phyloP scores from a whole-genome alignment of 2,888 invertebrate genomes.

The Chalcosyrphus nemorum region DNA sequence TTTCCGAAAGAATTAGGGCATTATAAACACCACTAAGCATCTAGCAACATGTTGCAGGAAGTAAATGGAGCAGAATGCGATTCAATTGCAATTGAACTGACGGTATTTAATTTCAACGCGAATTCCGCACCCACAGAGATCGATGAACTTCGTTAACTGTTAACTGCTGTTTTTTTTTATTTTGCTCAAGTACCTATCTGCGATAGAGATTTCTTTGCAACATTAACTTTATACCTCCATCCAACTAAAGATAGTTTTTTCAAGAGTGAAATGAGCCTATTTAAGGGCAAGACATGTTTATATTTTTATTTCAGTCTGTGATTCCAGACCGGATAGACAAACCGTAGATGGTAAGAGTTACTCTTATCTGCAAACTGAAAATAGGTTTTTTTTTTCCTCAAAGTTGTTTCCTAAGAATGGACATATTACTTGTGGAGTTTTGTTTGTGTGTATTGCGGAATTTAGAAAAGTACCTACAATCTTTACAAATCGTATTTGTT shows the following conservation, averaged over 20 bases:
- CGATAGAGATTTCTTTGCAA: not conserved
- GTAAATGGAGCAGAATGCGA: constrained; percentile 17
- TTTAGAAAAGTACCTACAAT: not conserved
- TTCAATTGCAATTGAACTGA: not conserved
- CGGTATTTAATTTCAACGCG: constrained; percentile 1
- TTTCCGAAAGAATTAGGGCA: constrained; percentile 19
- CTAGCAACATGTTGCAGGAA: constrained; percentile 43
- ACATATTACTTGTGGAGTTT: constrained; percentile 16
- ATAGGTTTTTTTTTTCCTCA: not conserved
- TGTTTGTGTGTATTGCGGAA: not conserved
- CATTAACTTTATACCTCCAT: constrained; percentile 11
- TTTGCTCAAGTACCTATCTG: not conserved
- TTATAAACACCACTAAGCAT: not conserved
- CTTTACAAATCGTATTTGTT: not conserved
- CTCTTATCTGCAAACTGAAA: constrained; percentile 15
- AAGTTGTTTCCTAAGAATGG: constrained; percentile 33
- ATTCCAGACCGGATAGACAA: constrained; percentile 43
- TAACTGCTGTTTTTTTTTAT: not conserved
- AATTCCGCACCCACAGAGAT: not conserved
- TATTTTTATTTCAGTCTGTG: not conserved
- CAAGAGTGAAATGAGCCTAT: constrained; percentile 45
- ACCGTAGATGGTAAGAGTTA: constrained; percentile 42
- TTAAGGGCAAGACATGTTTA: constrained; percentile 53
- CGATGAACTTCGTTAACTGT: constrained; percentile 30
- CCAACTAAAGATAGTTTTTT: constrained; percentile 21